Conservation (phyloP, 2,797 vertebrate species). For the Pogoniulus pusillus region DNA sequence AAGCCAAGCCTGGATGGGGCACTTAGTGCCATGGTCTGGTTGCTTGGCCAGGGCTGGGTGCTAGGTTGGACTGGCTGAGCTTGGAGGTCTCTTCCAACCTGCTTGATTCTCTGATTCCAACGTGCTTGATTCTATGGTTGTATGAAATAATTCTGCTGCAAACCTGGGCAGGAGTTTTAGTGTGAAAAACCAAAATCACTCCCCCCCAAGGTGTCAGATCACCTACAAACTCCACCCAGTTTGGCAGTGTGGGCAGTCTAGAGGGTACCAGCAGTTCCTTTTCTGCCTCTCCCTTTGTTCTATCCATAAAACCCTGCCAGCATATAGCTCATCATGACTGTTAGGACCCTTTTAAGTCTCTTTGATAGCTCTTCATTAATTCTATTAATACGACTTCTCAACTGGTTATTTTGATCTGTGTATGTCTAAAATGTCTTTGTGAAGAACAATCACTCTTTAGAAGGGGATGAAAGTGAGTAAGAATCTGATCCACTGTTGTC, state of each 20-base stretch:
- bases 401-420: conserved; percentile 42
- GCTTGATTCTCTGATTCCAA: no score
- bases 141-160: background rate
- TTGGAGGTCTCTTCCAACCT: no score
- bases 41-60: no score
- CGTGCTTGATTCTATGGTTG: no score
- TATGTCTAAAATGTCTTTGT: conserved; percentile 34
- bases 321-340: background rate
- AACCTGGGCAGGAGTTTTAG: background rate
- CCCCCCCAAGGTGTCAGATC: background rate
- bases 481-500: background rate
- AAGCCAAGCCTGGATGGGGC: no score
- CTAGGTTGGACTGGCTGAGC: no score
- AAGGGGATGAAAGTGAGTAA: background rate
- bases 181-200: background rate
- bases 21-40: no score
- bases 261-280: background rate
- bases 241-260: background rate
- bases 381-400: conserved; percentile 38
- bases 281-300: conserved; percentile 20
- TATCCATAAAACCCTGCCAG: background rate
- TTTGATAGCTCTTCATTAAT: conserved; percentile 32
- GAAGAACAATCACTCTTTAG: conserved; percentile 1
- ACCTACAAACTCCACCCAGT: background rate
- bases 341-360: conserved; percentile 23